phyloP scores from a whole-genome alignment of 2,888 invertebrate genomes.

The Synanthedon myopaeformis region DNA sequence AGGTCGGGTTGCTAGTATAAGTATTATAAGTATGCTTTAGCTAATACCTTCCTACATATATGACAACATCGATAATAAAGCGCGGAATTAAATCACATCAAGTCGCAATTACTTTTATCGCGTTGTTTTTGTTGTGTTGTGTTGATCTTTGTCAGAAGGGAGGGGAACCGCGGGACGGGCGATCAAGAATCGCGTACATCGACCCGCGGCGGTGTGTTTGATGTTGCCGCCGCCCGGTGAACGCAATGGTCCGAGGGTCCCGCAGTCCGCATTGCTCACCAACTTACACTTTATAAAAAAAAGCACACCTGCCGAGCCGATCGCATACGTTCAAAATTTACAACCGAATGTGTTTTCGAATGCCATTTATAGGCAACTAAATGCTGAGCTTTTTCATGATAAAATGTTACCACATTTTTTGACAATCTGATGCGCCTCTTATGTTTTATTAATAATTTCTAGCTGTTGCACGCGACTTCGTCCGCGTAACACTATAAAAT shows the following conservation, averaged over 20 bases:
- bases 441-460: too few species aligned
- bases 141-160: slow-evolving; percentile 3
- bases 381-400: too few species aligned
- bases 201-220: slow-evolving; percentile 57
- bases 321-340: background rate
- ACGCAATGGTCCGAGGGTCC: slow-evolving; percentile 22
- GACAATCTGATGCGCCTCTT: too few species aligned
- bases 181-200: slow-evolving; percentile 56
- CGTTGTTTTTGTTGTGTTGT: background rate
- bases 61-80: slow-evolving; percentile 17
- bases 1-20: too few species aligned
- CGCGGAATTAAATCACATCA: slow-evolving; percentile 20
- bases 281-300: slow-evolving; percentile 7
- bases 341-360: background rate
- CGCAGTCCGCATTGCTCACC: slow-evolving; percentile 7
- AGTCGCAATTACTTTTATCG: slow-evolving; percentile 10
- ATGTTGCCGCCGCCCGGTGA: slow-evolving; percentile 18
- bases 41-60: too few species aligned
- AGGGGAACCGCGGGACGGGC: slow-evolving; percentile 21
- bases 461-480: too few species aligned
- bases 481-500: too few species aligned
- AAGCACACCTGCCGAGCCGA: slow-evolving; percentile 28
- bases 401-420: too few species aligned
- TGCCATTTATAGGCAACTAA: too few species aligned
- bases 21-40: too few species aligned